These are phyloP conservation scores for Heliconius hewitsoni DNA, from an alignment of 1,140 invertebrate genomes.

Conservation along the genomic window DNA sequence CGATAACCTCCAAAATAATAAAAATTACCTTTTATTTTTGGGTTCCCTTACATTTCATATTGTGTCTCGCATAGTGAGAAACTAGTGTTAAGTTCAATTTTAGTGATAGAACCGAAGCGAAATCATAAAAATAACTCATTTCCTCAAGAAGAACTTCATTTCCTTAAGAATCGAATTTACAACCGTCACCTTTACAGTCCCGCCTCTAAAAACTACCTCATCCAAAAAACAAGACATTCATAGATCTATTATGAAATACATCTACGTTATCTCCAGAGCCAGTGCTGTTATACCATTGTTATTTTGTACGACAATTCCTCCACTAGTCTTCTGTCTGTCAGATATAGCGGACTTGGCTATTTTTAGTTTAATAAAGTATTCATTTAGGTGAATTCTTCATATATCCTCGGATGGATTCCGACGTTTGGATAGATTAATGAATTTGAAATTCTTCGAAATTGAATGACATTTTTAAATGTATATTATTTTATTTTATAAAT, in stretches of 20 bases:
- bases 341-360: background rate
- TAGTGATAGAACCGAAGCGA: too few relatives aligned
- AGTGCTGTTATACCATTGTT: slow-evolving; percentile 40
- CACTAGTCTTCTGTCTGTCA: background rate
- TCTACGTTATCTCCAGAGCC: slow-evolving; percentile 38
- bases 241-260: slow-evolving; percentile 21
- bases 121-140: too few relatives aligned
- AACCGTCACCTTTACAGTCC: too few relatives aligned
- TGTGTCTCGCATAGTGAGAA: too few relatives aligned
- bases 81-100: too few relatives aligned
- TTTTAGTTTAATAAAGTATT: slow-evolving; percentile 11
- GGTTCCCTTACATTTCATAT: too few relatives aligned
- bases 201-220: background rate
- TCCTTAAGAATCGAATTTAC: too few relatives aligned
- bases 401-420: background rate
- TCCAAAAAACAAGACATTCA: background rate
- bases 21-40: too few relatives aligned
- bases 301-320: slow-evolving; percentile 39
- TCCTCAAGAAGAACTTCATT: too few relatives aligned
- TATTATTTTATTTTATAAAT: background rate
- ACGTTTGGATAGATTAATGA: background rate
- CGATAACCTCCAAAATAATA: too few relatives aligned
- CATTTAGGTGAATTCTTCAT: background rate
- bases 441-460: background rate
- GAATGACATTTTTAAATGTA: background rate